Evolutionary conservation across 2,113 vertebrate genomes (phyloP).

Genomic region (Ptyas mucosa): DNA sequence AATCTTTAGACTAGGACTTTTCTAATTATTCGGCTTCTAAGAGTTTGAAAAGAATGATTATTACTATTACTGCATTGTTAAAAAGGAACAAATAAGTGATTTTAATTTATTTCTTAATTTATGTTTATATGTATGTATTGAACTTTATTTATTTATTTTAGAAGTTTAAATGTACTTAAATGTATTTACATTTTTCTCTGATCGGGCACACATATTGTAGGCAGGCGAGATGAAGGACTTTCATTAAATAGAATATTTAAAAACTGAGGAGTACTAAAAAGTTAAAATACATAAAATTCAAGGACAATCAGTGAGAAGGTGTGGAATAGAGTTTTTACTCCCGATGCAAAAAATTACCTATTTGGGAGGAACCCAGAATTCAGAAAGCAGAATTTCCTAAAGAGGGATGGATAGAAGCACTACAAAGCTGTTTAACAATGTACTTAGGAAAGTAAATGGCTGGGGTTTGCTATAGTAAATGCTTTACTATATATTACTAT

Average conservation of each 20-base stretch:
- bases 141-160: background rate
- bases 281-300: background rate
- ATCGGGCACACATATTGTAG: background rate
- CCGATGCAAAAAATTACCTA: background rate
- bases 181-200: background rate
- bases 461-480: background rate
- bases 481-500: background rate
- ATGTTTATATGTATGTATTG: background rate
- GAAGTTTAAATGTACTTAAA: background rate
- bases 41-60: background rate
- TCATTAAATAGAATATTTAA: background rate
- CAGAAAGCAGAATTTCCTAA: background rate
- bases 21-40: background rate
- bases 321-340: background rate
- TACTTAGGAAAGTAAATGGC: background rate
- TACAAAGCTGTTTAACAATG: background rate
- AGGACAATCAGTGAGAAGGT: background rate
- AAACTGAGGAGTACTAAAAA: background rate
- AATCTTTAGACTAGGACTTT: background rate
- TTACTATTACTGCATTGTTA: background rate
- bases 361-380: background rate
- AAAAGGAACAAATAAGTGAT: background rate
- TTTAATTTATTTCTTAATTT: background rate
- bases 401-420: background rate
- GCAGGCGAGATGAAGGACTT: background rate